Base-by-base conservation (phyloP, 2,797 vertebrate genomes). In the Pelochelys cantorii region DNA sequence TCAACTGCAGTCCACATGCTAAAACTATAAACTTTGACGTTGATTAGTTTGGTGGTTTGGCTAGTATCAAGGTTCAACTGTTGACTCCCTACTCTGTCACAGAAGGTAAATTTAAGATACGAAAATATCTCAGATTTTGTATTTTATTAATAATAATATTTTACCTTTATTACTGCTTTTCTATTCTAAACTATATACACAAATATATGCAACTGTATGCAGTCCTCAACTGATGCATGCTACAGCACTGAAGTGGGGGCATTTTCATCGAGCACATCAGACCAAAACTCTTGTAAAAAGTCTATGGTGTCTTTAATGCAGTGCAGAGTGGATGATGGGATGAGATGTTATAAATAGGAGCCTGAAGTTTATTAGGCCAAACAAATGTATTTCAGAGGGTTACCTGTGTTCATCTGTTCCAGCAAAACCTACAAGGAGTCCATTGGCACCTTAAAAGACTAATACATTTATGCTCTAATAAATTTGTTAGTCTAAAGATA, bases 1-100 rank as follows among this genome's bases (percentile, higher is more conserved):
- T 96, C 94, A 96, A 97, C 97, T 97, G 95, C 85, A 92, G 93
- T 96, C 94, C 96, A 96, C 96, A 92, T 97, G 96, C 94, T 97
- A 95, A 90, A 95, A 94, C 88, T 90, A 96, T 94, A 96, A 97
- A 96, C 42, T 48, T 48, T 48, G 8, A 86, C 87, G 89, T 96
- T 94, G 95, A 85, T 92, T 90, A 89, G 92, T 95, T 85, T 94
- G 94, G 95, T 93, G 95, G 85, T 92, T 96, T 96, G 94, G 93
- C 94, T 97, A 83, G 91, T 96, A 87, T 77, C 42, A 48, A 48
- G 42, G 42, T 48, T 48, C 42, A 48, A 48, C 65, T 68, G n/a
- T 17, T 68, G 65, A 68, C 4, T 34, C n/a, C n/a, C n/a, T 68
- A 34, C 65, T 68, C 7, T 65, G 62, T n/a, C 7, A 17, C 27